Evolutionary conservation across 2,888 invertebrate genomes (phyloP).

Genomic region (Ctena decussata): DNA sequence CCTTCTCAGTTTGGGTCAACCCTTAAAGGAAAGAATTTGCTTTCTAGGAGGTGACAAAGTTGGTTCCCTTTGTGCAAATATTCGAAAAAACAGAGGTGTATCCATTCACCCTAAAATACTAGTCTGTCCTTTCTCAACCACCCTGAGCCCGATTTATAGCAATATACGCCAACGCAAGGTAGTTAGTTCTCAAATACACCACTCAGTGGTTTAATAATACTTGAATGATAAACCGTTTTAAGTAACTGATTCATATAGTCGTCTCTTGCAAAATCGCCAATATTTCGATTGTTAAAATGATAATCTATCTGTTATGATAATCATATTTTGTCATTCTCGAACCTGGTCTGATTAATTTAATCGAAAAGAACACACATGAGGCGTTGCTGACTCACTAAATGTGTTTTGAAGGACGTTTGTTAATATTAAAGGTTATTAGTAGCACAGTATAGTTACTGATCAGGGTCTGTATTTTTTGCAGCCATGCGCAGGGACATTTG

Average conservation of each 20-base stretch:
- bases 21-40: too few species aligned
- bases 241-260: neutral
- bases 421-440: neutral
- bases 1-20: too few species aligned
- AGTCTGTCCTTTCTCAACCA: too few species aligned
- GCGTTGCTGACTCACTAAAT: neutral
- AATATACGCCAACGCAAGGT: too few species aligned
- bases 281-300: constrained; percentile 2
- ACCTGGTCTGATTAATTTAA: neutral
- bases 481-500: too few species aligned
- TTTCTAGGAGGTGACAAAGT: too few species aligned
- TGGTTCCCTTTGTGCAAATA: too few species aligned
- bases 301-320: constrained; percentile 10
- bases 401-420: neutral
- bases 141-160: too few species aligned
- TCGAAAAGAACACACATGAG: neutral
- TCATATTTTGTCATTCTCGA: constrained; percentile 5
- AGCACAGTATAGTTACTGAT: too few species aligned
- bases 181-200: neutral
- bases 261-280: neutral
- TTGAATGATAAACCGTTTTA: neutral
- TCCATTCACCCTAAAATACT: too few species aligned
- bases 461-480: too few species aligned
- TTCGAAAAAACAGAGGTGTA: too few species aligned
- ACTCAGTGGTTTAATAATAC: neutral